Evolutionary conservation across 2,113 vertebrate species (phyloP).

Genomic region (Neotoma lepida): DNA sequence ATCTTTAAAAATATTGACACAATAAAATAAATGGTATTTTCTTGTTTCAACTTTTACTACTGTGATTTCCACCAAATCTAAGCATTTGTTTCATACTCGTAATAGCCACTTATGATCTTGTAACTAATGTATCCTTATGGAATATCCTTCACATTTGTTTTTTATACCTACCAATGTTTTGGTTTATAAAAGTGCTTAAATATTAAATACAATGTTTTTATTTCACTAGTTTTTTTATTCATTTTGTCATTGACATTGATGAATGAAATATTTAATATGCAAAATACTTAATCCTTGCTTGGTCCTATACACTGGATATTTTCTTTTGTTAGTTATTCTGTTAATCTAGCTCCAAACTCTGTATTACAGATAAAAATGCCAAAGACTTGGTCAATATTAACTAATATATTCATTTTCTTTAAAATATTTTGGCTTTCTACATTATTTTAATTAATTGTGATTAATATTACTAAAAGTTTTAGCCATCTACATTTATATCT

Average conservation of each 20-base stretch:
- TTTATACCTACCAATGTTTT: background rate
- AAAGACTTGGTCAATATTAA: background rate
- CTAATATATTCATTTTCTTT: background rate
- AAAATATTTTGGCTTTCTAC: conserved; percentile 24
- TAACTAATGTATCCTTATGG: background rate
- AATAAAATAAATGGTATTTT: background rate
- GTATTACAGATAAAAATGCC: background rate
- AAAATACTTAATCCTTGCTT: background rate
- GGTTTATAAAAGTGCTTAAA: background rate
- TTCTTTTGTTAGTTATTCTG: conserved; percentile 2
- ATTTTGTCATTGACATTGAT: background rate
- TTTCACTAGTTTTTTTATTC: background rate
- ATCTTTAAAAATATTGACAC: background rate
- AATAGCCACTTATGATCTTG: background rate
- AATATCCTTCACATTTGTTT: background rate
- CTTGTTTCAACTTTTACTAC: background rate
- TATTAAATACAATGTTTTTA: background rate
- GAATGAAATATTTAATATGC: background rate
- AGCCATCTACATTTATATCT: background rate
- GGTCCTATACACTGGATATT: background rate
- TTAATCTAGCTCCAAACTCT: background rate
- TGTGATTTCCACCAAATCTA: background rate
- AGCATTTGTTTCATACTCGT: background rate
- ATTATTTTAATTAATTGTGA: background rate
- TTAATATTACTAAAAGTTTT: background rate